Percentiles rank a stretch among this genome's conserved stretches.
These are phyloP conservation scores for Spodoptera frugiperda DNA, from an alignment of 1,140 invertebrate species.

Conservation along the genomic window DNA sequence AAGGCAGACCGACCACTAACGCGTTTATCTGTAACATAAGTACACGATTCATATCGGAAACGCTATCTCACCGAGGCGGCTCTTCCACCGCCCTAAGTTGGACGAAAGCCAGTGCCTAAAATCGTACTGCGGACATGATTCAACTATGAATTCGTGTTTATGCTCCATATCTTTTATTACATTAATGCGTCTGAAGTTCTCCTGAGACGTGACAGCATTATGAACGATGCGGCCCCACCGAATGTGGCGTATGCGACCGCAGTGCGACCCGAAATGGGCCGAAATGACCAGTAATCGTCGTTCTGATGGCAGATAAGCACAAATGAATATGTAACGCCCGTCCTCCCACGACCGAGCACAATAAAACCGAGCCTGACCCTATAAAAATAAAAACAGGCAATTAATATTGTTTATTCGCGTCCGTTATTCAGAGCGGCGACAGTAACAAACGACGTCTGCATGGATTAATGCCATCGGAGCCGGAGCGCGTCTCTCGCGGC, in stretches of 20 bases:
- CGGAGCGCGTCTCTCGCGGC: conserved; percentile 48
- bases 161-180: conserved; percentile 66
- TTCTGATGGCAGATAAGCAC: conserved; percentile 76
- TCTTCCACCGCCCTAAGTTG: conserved; percentile 60
- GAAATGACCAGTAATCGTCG: conserved; percentile 72
- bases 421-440: conserved; percentile 74
- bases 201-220: conserved; percentile 58
- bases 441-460: conserved; percentile 65
- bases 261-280: conserved; percentile 64
- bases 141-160: conserved; percentile 61
- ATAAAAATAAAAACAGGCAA: conserved; percentile 77
- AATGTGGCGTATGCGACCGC: conserved; percentile 66
- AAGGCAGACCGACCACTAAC: conserved; percentile 49
- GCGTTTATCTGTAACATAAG: conserved; percentile 62
- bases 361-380: conserved; percentile 70
- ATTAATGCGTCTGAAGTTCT: conserved; percentile 54
- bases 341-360: conserved; percentile 73
- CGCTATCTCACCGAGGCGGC: conserved; percentile 54
- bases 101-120: conserved; percentile 67
- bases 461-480: conserved; percentile 60
- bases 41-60: conserved; percentile 57
- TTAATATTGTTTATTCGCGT: conserved; percentile 81
- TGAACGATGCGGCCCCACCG: conserved; percentile 52
- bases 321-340: conserved; percentile 78
- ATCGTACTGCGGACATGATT: conserved; percentile 62